These are phyloP conservation scores for Indicator indicator DNA, from an alignment of 2,113 vertebrate species.

Conservation along the genomic window DNA sequence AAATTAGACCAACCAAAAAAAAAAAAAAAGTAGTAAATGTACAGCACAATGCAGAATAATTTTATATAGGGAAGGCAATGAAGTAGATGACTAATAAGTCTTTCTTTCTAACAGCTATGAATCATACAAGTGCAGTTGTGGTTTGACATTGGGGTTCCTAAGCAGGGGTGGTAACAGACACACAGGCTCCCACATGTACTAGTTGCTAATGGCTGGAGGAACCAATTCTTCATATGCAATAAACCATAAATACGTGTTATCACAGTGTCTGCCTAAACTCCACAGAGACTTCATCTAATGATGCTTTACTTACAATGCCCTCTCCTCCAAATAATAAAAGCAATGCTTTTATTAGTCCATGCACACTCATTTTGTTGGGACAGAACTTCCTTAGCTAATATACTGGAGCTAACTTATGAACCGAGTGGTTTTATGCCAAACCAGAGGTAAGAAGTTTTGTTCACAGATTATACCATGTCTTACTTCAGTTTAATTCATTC, in stretches of 20 bases:
- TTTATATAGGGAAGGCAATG: neutral
- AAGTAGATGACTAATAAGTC: conserved; percentile 44
- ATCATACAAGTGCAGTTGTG: neutral
- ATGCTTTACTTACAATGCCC: neutral
- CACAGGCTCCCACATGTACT: neutral
- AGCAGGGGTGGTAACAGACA: neutral
- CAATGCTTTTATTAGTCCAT: neutral
- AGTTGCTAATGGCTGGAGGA: neutral
- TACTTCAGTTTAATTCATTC: neutral
- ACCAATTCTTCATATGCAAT: neutral
- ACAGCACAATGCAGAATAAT: conserved; percentile 30
- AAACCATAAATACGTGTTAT: neutral
- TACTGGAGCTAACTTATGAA: neutral
- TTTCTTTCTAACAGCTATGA: conserved; percentile 30
- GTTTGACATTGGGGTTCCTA: neutral
- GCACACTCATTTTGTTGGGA: neutral
- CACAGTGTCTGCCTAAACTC: neutral
- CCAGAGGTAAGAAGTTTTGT: neutral
- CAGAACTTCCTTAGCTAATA: neutral
- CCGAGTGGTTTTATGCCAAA: neutral
- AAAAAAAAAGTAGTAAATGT: conserved; percentile 6
- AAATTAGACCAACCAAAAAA: neutral
- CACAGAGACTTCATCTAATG: neutral
- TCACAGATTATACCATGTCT: neutral
- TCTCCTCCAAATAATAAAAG: neutral